Conservation (phyloP, 2,797 vertebrate genomes). For the Channallabes apus region DNA sequence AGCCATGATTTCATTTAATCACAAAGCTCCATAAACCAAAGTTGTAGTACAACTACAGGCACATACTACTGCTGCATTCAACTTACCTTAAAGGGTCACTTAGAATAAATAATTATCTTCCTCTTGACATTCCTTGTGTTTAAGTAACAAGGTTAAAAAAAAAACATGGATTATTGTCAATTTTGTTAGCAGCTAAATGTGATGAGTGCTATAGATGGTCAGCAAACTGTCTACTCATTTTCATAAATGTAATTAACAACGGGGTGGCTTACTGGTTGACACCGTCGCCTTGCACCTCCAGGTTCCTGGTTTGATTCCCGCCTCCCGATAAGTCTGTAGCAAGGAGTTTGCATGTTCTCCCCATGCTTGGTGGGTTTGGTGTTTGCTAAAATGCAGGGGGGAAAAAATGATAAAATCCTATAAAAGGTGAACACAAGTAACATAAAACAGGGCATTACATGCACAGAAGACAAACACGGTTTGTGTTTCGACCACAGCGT, state of each 20-base stretch:
- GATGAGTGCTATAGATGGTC: neutral
- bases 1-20: neutral
- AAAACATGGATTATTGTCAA: neutral
- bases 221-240: neutral
- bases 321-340: too few species aligned
- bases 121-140: neutral
- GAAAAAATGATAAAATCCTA: neutral
- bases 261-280: too few species aligned
- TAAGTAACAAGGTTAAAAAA: neutral
- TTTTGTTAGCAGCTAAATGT: neutral
- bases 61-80: neutral
- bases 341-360: too few species aligned
- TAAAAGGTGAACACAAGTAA: neutral
- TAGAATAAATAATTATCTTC: neutral
- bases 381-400: neutral
- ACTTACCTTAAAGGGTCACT: neutral
- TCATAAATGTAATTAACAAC: neutral
- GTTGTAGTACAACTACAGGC: neutral
- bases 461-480: neutral
- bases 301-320: too few species aligned
- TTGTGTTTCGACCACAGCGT: neutral
- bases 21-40: neutral
- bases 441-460: neutral
- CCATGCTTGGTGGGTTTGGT: too few species aligned
- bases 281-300: too few species aligned